Percentiles rank a stretch among this genome's conserved stretches.
phyloP scores from a whole-genome alignment of 2,113 vertebrate species.

The Entomyzon cyanotis region DNA sequence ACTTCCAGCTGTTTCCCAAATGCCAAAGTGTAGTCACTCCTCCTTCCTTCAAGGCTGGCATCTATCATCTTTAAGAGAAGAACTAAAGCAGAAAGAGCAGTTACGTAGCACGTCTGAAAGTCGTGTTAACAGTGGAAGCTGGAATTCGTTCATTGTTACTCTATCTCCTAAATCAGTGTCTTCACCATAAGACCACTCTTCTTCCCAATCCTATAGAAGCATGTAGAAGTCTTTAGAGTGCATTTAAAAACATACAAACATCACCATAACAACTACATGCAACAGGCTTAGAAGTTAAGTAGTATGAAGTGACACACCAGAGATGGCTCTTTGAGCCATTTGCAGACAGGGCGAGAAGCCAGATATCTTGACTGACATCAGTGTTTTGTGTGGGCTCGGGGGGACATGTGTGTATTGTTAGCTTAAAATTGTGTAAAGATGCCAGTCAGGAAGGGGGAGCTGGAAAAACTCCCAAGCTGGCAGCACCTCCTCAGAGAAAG shows the following conservation, averaged over 20 bases:
- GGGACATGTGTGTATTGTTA: not conserved
- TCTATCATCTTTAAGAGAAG: not conserved
- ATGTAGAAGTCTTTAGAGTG: not conserved
- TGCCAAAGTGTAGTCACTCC: not conserved
- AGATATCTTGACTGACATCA: not conserved
- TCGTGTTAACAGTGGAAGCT: not conserved
- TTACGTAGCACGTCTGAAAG: not conserved
- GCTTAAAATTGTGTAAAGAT: not conserved
- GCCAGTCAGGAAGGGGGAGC: not conserved
- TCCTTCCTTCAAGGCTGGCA: not conserved
- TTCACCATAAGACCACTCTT: not conserved
- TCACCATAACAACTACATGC: not conserved
- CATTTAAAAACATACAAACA: not conserved
- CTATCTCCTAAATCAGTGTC: not conserved
- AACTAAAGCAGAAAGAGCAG: not conserved
- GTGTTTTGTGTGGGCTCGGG: not conserved
- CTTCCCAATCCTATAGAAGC: not conserved
- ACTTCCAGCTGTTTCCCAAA: not conserved
- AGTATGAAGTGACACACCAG: not conserved
- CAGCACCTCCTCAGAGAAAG: not conserved
- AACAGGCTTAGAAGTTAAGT: not conserved
- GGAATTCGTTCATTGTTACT: not conserved
- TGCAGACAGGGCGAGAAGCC: not conserved
- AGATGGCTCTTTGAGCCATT: not conserved
- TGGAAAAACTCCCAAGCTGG: not conserved